Evolutionary conservation across 1,140 invertebrate species (phyloP).

Genomic region (Drosophila baimaii): DNA sequence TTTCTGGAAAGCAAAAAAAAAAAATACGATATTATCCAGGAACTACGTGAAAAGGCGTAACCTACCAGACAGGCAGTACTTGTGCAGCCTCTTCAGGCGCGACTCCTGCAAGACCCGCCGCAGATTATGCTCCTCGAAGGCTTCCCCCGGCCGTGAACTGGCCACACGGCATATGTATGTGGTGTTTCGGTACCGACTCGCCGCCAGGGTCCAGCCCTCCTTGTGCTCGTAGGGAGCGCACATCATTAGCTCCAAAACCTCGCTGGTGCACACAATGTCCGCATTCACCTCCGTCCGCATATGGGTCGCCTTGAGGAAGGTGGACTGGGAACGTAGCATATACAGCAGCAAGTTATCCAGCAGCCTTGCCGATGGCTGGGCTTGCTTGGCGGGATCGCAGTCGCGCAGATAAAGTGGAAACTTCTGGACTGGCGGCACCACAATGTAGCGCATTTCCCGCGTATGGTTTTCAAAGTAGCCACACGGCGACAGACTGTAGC

Average conservation of each 20-base stretch:
- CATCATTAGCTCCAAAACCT: slow-evolving; percentile 57
- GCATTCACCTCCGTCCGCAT: slow-evolving; percentile 4
- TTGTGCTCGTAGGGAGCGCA: slow-evolving; percentile 51
- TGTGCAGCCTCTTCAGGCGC: slow-evolving; percentile 34
- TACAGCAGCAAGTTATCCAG: slow-evolving; percentile 54
- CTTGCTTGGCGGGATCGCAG: not conserved
- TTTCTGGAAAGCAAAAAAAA: slow-evolving; percentile 11
- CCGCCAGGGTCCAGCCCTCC: slow-evolving; percentile 47
- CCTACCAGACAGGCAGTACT: slow-evolving; percentile 28
- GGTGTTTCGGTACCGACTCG: slow-evolving; percentile 48
- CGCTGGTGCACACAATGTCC: slow-evolving; percentile 51
- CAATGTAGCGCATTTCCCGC: slow-evolving; percentile 23
- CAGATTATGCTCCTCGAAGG: slow-evolving; percentile 15
- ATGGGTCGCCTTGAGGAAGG: not conserved
- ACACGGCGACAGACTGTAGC: slow-evolving; percentile 40
- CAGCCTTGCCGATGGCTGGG: not conserved
- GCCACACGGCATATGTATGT: slow-evolving; percentile 46
- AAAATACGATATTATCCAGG: not conserved
- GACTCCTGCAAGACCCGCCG: not conserved
- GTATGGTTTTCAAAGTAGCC: slow-evolving; percentile 30
- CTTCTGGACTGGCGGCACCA: not conserved
- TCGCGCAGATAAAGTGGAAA: slow-evolving; percentile 34
- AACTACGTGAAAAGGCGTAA: not conserved
- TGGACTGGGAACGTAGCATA: slow-evolving; percentile 1
- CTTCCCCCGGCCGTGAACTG: not conserved